Evolutionary conservation across 2,888 invertebrate species (phyloP), one percentile per base, ranked within the genome.

Genomic region (Euzophera pinguis): DNA sequence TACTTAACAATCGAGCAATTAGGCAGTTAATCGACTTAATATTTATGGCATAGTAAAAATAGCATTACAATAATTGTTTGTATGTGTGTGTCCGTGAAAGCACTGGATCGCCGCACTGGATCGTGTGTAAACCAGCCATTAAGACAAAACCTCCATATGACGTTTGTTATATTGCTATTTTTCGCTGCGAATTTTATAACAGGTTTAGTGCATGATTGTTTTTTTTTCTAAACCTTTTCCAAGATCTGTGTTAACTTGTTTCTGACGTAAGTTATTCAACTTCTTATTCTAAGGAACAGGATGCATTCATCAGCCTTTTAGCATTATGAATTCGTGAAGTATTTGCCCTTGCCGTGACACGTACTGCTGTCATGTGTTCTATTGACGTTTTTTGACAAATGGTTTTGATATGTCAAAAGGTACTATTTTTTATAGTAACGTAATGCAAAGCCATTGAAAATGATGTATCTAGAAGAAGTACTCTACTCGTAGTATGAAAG

Each of bases 121-220:
- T n/a, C n/a, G n/a, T 22, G 3, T 22, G 22, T 22, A 3, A 22
- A 22, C 5, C 22, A 22, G 22, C 5, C 5, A 3, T 22, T 22
- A 22, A 3, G 22, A 22, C 2, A 5, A 22, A 22, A 22, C 22
- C 5, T 22, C 22, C 5, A 22, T 5, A 5, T 3, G 22, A 4
- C 3, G 32, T 8, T 10, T 35, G 10, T 35, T 35, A 35, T 35
- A n/a, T 9, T 32, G 42, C 22, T 12, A 42, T 22, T 42, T 12
- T 22, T n/a, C 27, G n/a, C 10, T 27, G 42, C 12, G 2, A 22
- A 41, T 41, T 16, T 10, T 41, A 22, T n/a, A 41, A 42, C 22
- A n/a, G 12, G 62, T 17, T 62, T 67, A 65, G 5, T 22, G 5
- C 49, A 62, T 57, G 60, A 61, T 53, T 54, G 57, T 57, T 60